phyloP scores from a whole-genome alignment of 2,113 vertebrate genomes.

The Colistium nudipinnis region DNA sequence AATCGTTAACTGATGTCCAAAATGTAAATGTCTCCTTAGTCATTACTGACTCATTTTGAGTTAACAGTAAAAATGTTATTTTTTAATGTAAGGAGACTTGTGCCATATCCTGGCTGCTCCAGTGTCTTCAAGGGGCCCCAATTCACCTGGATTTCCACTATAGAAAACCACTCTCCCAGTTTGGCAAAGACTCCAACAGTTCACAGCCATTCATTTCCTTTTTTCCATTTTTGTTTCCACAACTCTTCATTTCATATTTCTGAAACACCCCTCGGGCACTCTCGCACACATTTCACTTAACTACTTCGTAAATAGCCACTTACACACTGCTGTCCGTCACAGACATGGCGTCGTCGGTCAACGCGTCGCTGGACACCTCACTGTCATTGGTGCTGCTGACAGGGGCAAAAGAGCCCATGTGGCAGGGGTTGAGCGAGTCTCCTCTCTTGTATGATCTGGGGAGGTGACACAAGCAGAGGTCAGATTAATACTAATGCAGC shows the following conservation, averaged over 20 bases:
- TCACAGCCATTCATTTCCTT: neutral
- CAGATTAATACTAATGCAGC: constrained; percentile 5
- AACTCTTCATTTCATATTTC: constrained; percentile 1
- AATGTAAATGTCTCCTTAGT: neutral
- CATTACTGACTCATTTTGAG: neutral
- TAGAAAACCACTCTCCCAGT: neutral
- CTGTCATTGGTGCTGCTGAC: constrained; percentile 96
- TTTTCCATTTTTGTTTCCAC: neutral
- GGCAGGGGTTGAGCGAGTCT: constrained; percentile 85
- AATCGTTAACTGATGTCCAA: neutral
- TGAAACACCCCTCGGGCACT: neutral
- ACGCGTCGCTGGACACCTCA: constrained; percentile 94
- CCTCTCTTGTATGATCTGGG: constrained; percentile 90
- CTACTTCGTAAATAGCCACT: constrained; percentile 76
- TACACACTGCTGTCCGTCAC: constrained; percentile 97
- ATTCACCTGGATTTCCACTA: constrained; percentile 7
- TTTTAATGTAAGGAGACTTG: neutral
- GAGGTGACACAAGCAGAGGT: constrained; percentile 17
- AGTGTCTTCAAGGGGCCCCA: neutral
- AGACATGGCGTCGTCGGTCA: constrained; percentile 96
- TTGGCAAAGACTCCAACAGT: neutral
- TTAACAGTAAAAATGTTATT: neutral
- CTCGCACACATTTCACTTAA: neutral
- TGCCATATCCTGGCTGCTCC: neutral
- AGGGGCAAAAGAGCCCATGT: constrained; percentile 89